A percentile compares a stretch with the other conserved stretches of the same genome.
These are phyloP conservation scores for Camponotus fellah DNA, from an alignment of 2,888 invertebrate species.

Conservation along the genomic window DNA sequence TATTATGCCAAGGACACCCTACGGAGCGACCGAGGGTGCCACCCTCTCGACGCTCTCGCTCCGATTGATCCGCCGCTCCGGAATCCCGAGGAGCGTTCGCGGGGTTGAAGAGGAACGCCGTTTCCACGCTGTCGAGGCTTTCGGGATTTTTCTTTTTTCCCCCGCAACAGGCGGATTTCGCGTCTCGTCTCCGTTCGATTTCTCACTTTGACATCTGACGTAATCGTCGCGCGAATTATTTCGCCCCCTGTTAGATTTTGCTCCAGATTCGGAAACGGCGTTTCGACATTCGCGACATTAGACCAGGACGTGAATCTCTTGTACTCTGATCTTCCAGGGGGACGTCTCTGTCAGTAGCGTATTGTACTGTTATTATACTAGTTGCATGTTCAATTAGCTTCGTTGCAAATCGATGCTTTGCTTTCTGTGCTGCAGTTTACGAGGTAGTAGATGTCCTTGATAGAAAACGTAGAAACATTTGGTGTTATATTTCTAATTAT, in stretches of 20 bases:
- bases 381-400: constrained; percentile 20
- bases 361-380: background rate
- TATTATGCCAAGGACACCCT: background rate
- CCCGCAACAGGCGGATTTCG: background rate
- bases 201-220: background rate
- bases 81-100: background rate
- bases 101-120: background rate
- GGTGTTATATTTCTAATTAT: background rate
- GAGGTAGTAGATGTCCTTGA: background rate
- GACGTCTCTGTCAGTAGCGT: background rate
- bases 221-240: background rate
- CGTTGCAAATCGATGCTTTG: background rate
- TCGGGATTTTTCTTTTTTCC: background rate
- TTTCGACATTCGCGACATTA: background rate
- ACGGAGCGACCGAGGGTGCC: constrained; percentile 53
- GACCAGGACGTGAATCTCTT: background rate
- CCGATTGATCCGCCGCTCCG: constrained; percentile 42
- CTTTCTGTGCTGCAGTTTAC: background rate
- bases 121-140: background rate
- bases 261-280: background rate
- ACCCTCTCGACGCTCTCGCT: constrained; percentile 36
- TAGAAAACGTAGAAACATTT: background rate
- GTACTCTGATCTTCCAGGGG: background rate
- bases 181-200: background rate
- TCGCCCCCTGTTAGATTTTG: background rate